Evolutionary conservation across 1,140 invertebrate genomes (phyloP), one percentile per base, ranked within the genome.

Genomic region (Scylla paramamosain): DNA sequence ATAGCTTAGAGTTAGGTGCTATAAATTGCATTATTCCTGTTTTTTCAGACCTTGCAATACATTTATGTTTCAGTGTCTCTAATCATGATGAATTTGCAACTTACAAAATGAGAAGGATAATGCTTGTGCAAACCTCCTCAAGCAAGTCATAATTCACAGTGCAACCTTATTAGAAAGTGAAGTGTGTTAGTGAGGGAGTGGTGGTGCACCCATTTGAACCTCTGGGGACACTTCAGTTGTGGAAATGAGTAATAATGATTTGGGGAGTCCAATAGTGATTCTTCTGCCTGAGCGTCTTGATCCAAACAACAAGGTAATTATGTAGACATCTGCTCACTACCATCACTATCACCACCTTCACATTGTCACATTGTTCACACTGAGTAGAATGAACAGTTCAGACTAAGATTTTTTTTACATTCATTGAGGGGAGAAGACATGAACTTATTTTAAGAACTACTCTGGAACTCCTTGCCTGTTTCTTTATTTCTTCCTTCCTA

Each of bases 231-330:
- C 59, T 8, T 29, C 59, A 91, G 29, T 32, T 32, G 90, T 91
- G 28, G 90, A 94, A 59, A 94, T 94, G 93, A 91, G 31, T 91
- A 91, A 46, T 84, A 94, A 91, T 94, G 93, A 67, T 20, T 25
- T 94, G 28, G 93, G 93, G 28, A 88, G 93, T 3, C 91, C 93
- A 52, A 91, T 94, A 46, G 88, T 94, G 28, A 94, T 94, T 91
- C 93, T 94, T 94, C 59, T 94, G 28, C 93, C 93, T 0, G 93
- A 94, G 52, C 93, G 39, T 52, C 93, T 94, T 77, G 93, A 94
- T 82, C 93, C 93, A 31, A 91, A 90, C 39, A 28, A 67, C 28
- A 91, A 94, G 93, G 93, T 87, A 59, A 87, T 93, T 87, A 46
- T 82, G 39, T 90, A 90, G 3, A 39, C n/a, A 12, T 45, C 16